phyloP scores from a whole-genome alignment of 2,888 invertebrate species.

The Pandemis heparana region DNA sequence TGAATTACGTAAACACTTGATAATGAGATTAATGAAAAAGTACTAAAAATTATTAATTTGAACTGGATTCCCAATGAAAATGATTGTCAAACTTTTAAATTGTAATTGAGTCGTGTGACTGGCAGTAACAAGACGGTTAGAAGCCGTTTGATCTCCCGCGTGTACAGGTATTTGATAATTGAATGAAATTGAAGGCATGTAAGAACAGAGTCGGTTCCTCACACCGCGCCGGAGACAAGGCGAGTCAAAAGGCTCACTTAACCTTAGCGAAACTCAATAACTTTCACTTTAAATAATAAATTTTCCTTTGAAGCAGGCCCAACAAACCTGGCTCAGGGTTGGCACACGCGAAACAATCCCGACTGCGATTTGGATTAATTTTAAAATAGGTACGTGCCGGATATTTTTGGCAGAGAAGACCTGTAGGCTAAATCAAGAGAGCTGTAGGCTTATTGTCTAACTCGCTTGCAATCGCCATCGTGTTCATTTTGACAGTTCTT shows the following conservation, averaged over 20 bases:
- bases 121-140: conserved; percentile 26
- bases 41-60: too few relatives aligned
- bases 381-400: too few relatives aligned
- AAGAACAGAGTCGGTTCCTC: conserved; percentile 65
- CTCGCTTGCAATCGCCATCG: too few relatives aligned
- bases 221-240: conserved; percentile 61
- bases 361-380: neutral
- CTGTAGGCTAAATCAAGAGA: too few relatives aligned
- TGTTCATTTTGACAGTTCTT: too few relatives aligned
- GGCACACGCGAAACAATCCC: conserved; percentile 46
- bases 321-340: conserved; percentile 73
- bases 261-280: conserved; percentile 83
- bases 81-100: neutral
- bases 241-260: conserved; percentile 82
- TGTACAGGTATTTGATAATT: conserved; percentile 58
- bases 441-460: too few relatives aligned
- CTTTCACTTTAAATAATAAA: conserved; percentile 84
- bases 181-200: conserved; percentile 62
- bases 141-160: conserved; percentile 38
- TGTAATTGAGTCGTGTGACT: conserved; percentile 7
- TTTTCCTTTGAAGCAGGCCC: conserved; percentile 76
- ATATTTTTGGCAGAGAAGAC: too few relatives aligned
- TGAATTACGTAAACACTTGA: too few relatives aligned
- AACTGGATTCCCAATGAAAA: neutral
- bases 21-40: too few relatives aligned